Base-by-base conservation (phyloP, 2,797 vertebrate genomes). In the Melanotaenia parkinsoni region DNA sequence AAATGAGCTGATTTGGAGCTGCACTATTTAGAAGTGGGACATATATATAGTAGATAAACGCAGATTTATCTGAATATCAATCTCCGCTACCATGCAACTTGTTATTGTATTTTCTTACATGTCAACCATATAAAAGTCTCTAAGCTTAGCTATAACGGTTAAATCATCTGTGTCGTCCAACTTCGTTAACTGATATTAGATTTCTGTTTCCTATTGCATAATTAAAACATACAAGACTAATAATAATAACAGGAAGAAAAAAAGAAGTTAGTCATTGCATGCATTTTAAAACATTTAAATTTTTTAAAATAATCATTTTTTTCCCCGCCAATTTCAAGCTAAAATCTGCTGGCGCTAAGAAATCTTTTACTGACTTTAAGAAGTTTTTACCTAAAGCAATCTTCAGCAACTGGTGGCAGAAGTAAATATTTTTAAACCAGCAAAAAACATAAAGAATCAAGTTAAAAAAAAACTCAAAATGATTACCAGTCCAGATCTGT, bases 401-500 rank as follows among this genome's bases (percentile, higher is more conserved):
- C 6, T 57, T 6, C 18, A 71, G n/a, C 38, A 59, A 64, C 28
- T 43, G 1, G 40, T 30, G 35, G 33, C 54, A 57, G 53, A 62
- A 67, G 62, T 18, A 65, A 58, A 58, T 8, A 43, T 54, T 18
- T 38, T 5, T 12, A 51, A 74, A 35, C 14, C 3, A 73, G 54
- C 32, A 58, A 58, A 33, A 58, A 10, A 45, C 16, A 14, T 13
- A 43, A 18, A 10, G 13, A 40, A 14, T 18, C 1, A 45, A 45
- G 16, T 18, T 45, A 13, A 18, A 45, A 28, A 28, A 26, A 54
- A 14, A 5, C 13, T 26, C 2, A 32, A 1, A 43, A 66, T 79
- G 56, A 22, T 54, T 54, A 76, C 51, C 60, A 80, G 88, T 72
- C 35, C 73, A 76, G 65, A 82, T 90, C 84, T 86, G 91, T 93